Percentiles rank a stretch among this genome's conserved stretches.
phyloP scores from a whole-genome alignment of 2,888 invertebrate genomes.

The Cephus rjabovi region DNA sequence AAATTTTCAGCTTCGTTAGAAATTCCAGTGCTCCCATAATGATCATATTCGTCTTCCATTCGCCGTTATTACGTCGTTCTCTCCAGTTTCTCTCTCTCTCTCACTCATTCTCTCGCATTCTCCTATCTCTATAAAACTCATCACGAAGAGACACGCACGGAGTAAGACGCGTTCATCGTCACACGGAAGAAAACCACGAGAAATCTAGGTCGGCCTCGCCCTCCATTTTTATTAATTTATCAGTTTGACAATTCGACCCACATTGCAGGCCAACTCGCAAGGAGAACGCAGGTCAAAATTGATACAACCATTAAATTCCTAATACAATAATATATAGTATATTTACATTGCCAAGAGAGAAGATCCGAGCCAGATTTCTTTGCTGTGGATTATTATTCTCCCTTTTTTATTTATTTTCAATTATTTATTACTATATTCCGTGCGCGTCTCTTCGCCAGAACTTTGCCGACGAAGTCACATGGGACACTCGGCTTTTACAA shows the following conservation, averaged over 20 bases:
- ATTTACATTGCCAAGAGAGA: neutral
- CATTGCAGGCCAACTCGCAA: neutral
- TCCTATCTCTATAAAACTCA: neutral
- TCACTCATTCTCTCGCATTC: neutral
- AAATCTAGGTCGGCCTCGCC: neutral
- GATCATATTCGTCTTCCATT: neutral
- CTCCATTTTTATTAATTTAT: neutral
- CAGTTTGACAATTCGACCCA: neutral
- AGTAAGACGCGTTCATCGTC: neutral
- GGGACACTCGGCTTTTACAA: slow-evolving; percentile 10
- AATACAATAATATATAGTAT: neutral
- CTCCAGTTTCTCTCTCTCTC: neutral
- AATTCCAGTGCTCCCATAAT: neutral
- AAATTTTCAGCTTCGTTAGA: neutral
- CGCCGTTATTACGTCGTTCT: neutral
- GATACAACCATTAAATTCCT: neutral
- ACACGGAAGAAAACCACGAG: neutral
- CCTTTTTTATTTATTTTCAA: neutral
- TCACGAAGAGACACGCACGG: neutral
- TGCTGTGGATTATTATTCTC: neutral
- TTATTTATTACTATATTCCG: neutral
- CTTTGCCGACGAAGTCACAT: neutral
- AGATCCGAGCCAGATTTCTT: neutral
- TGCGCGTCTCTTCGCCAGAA: neutral
- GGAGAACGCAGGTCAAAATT: neutral